Base-by-base conservation (phyloP, 2,888 invertebrate species). In the Sarcophaga subvicina region DNA sequence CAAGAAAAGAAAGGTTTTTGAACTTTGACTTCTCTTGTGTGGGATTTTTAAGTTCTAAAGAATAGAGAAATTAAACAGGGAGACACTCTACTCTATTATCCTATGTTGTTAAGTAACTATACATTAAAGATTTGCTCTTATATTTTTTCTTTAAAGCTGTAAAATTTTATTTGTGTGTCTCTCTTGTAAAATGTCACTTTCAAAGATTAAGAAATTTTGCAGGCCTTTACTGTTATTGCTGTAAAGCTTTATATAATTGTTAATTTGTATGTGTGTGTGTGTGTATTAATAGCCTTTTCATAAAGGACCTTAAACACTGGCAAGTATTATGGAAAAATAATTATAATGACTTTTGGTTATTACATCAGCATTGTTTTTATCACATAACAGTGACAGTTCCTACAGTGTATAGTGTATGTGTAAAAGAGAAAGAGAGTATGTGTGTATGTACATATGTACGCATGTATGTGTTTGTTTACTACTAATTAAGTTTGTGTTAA, bases 1-100 rank as follows among this genome's bases (percentile, higher is more conserved):
- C 69, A 54, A 69, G 49, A 71, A 1, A 54, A 69, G 49, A 71
- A 1, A 77, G 86, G 71, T 88, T 82, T 78, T 78, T 85, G 88
- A 88, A 86, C 88, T 88, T 86, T 86, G 85, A 86, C 86, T 88
- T 86, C 83, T 82, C 72, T 67, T 76, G 12, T 54, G 12, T 20
- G 76, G 62, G 66, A 76, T 72, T 80, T 14, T 54, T 80, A 59
- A 17, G 59, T 62, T 71, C 37, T 2, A 8, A 78, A 22, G 66
- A 66, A 84, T 66, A 80, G 14, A 14, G 4, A 54, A 54, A 54
- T 14, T 54, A 17, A 8, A 2, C 8, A 37, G 37, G 6, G 6
- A 37, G 37, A 37, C 5, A 5, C 1, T 6, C 37, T 37, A 37
- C 37, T 37, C 6, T 37, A 37, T 37, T 37, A 8, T 37, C 37